Base-by-base conservation (phyloP, 1,140 invertebrate species). In the Lysiphlebus fabarum region DNA sequence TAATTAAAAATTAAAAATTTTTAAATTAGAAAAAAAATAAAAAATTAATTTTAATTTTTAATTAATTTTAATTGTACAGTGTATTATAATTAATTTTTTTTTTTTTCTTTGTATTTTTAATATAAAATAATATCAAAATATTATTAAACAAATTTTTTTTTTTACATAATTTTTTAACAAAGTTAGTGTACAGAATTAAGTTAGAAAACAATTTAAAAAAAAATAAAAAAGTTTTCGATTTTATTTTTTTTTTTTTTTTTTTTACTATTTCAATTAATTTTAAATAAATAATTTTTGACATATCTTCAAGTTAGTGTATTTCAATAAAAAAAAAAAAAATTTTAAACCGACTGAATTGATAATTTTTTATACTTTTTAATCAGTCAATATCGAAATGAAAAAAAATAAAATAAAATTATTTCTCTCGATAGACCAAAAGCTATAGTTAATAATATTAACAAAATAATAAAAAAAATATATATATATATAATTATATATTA, bases 41-140 rank as follows among this genome's bases (percentile, higher is more conserved):
- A 17, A 44, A 68, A 62, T 37, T 56, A 48, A 59, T 56, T 33
- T 40, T 48, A 12, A 42, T 5, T 56, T 36, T 9, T 53, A 53
- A 38, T 61, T 41, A 58, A 43, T 61, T 54, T 61, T 37, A 48
- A 59, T 62, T 72, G 63, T 72, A 72, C 63, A 67, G 62, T 68
- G 62, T 71, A 70, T 56, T 69, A 58, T 63, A 60, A 56, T 62
- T 33, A 55, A 34, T 55, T 47, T 38, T 58, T 61, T 36, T 4
- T 51, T 37, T 51, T 51, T 55, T 58, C 9, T 8, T 57, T 55
- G 5, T 36, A 37, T 51, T 51, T 51, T 34, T 9, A 38, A 38
- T 8, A 1, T 8, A 50, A 11, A 60, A 59, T 63, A 33, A 48
- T 60, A 57, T 58, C 38, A 47, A 44, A n/a, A 34, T 38, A 49